Evolutionary conservation across 2,113 vertebrate species (phyloP).

Genomic region (Mormyrus lacerda): DNA sequence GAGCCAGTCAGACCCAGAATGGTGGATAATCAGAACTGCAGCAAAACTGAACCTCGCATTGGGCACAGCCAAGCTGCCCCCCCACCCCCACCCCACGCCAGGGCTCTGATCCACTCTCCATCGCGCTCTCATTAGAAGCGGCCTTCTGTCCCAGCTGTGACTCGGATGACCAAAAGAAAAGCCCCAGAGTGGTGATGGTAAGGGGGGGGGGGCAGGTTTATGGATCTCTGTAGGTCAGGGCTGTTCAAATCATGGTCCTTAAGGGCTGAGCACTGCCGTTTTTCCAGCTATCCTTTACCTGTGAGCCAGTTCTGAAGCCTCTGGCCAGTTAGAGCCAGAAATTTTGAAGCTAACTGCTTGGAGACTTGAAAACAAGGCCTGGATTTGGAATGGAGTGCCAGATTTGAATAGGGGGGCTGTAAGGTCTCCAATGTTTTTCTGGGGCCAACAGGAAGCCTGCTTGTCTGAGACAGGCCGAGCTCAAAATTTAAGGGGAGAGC

Average conservation of each 20-base stretch:
- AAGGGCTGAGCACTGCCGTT: too few species aligned
- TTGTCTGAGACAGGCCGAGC: background rate
- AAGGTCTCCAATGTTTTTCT: background rate
- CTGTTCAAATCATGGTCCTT: too few species aligned
- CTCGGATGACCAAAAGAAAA: background rate
- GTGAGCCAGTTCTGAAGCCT: too few species aligned
- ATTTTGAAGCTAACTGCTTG: too few species aligned
- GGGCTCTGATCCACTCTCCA: background rate
- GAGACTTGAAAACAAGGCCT: too few species aligned
- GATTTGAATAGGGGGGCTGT: too few species aligned
- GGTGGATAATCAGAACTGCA: background rate
- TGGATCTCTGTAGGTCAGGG: background rate
- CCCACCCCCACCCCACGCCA: background rate
- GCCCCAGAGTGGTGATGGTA: background rate
- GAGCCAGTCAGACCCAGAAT: background rate
- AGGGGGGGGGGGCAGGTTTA: background rate
- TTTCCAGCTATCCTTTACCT: too few species aligned
- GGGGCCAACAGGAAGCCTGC: background rate
- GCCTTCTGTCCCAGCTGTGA: background rate
- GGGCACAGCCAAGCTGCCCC: background rate
- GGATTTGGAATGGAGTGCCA: too few species aligned
- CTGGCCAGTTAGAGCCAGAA: too few species aligned
- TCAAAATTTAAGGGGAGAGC: background rate
- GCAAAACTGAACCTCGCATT: background rate
- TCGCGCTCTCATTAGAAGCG: conserved; percentile 2